Evolutionary conservation across 2,888 invertebrate genomes (phyloP).

Genomic region (Dryobotodes eremita): DNA sequence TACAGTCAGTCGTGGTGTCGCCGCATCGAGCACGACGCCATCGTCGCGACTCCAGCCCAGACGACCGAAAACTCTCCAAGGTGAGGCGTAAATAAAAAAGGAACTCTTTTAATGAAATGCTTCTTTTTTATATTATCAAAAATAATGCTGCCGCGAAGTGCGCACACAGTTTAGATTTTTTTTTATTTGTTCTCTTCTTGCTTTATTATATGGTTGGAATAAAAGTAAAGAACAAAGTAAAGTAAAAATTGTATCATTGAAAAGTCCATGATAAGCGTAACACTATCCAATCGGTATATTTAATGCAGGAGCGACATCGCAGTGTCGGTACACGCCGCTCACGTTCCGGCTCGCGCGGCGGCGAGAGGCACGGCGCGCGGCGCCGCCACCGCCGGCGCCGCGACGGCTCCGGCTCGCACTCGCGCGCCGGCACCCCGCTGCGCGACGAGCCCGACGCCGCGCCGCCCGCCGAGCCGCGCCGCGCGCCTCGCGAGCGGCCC

Average conservation of each 20-base stretch:
- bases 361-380: slow-evolving; percentile 81
- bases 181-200: neutral
- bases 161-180: neutral
- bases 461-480: slow-evolving; percentile 94
- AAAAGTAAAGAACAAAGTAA: neutral
- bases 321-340: slow-evolving; percentile 79
- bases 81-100: slow-evolving; percentile 63
- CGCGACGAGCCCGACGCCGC: slow-evolving; percentile 93
- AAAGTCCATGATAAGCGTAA: neutral
- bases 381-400: slow-evolving; percentile 88
- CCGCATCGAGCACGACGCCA: slow-evolving; percentile 86
- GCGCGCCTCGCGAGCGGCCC: slow-evolving; percentile 91
- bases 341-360: slow-evolving; percentile 80
- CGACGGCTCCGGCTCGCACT: slow-evolving; percentile 87
- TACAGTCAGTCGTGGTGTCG: slow-evolving; percentile 90
- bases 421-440: slow-evolving; percentile 90
- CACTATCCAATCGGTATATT: slow-evolving; percentile 4
- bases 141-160: too few relatives aligned
- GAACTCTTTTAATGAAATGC: neutral
- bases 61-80: slow-evolving; percentile 89
- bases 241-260: neutral
- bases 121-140: neutral
- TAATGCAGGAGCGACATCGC: slow-evolving; percentile 81
- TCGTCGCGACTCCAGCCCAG: slow-evolving; percentile 94
- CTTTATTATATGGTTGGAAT: neutral